Evolutionary conservation across 2,888 invertebrate genomes (phyloP).

Genomic region (Tetranychus piercei): DNA sequence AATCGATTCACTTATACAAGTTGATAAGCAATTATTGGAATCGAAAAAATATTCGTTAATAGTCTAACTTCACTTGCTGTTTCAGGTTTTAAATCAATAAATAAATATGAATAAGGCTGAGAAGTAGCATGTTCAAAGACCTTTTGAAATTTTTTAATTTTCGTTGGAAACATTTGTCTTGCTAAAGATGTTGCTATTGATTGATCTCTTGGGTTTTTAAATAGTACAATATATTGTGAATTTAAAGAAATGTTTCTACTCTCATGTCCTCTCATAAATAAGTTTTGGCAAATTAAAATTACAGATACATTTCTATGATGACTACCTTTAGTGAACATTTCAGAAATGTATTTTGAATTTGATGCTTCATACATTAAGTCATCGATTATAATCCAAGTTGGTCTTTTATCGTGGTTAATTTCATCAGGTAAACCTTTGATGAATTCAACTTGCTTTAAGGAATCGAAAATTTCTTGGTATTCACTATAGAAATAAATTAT

Average conservation of each 20-base stretch:
- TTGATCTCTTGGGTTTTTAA: constrained; percentile 5
- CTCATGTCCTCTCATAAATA: constrained; percentile 10
- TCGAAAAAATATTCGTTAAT: not conserved
- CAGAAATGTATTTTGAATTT: not conserved
- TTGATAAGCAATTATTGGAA: too few relatives aligned
- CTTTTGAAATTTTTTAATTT: not conserved
- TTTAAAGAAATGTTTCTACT: not conserved
- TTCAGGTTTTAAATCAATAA: not conserved
- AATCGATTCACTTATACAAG: too few relatives aligned
- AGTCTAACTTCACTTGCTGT: not conserved
- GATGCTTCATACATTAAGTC: constrained; percentile 13
- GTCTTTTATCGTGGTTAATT: not conserved
- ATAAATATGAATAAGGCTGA: not conserved
- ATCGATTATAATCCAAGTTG: constrained; percentile 12
- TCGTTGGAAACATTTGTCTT: not conserved
- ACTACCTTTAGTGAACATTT: constrained; percentile 14
- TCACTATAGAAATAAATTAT: not conserved
- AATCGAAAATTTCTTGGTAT: not conserved
- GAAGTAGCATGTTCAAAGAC: not conserved
- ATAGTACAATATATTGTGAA: not conserved
- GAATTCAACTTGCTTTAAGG: not conserved
- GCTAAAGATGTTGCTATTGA: not conserved
- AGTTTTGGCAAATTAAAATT: constrained; percentile 18
- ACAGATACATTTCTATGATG: constrained; percentile 12
- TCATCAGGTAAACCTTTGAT: not conserved